These are phyloP conservation scores for Dendrolimus pini DNA, from an alignment of 2,888 invertebrate species.

Conservation along the genomic window DNA sequence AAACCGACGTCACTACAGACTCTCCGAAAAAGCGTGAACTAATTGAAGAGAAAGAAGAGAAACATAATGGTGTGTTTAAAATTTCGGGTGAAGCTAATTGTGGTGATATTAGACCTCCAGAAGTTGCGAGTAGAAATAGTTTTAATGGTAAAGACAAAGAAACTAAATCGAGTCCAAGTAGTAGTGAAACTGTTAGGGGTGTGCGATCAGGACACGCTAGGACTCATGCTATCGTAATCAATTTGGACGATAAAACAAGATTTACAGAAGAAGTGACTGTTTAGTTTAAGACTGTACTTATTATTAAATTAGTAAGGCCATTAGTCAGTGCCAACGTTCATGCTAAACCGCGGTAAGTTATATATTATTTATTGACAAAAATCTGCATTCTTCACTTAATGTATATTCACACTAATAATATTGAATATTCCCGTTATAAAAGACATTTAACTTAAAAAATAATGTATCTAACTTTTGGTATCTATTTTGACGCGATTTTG, in stretches of 20 bases:
- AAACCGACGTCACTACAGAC: slow-evolving; percentile 61
- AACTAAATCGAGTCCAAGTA: slow-evolving; percentile 50
- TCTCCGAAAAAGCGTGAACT: slow-evolving; percentile 53
- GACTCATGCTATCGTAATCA: slow-evolving; percentile 87
- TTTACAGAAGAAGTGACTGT: slow-evolving; percentile 90
- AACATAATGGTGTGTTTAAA: slow-evolving; percentile 62
- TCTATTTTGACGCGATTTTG: too few relatives aligned
- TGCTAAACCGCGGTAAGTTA: too few relatives aligned
- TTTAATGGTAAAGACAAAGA: slow-evolving; percentile 52
- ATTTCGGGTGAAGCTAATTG: slow-evolving; percentile 67
- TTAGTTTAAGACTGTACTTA: slow-evolving; percentile 61
- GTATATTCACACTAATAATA: too few relatives aligned
- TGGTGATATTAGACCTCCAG: slow-evolving; percentile 60
- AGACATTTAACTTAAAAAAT: too few relatives aligned
- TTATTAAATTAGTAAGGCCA: slow-evolving; percentile 6
- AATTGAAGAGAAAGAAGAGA: slow-evolving; percentile 51
- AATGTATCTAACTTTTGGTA: too few relatives aligned
- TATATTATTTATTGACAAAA: too few relatives aligned
- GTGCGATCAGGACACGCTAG: slow-evolving; percentile 80
- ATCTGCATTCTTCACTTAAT: too few relatives aligned
- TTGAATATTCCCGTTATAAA: too few relatives aligned
- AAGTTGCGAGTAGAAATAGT: slow-evolving; percentile 50
- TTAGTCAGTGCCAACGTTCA: not conserved
- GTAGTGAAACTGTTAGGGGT: slow-evolving; percentile 53
- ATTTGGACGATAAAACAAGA: slow-evolving; percentile 86